These are phyloP conservation scores for Orchesella flavescens DNA, from an alignment of 2,888 invertebrate species.

Conservation along the genomic window DNA sequence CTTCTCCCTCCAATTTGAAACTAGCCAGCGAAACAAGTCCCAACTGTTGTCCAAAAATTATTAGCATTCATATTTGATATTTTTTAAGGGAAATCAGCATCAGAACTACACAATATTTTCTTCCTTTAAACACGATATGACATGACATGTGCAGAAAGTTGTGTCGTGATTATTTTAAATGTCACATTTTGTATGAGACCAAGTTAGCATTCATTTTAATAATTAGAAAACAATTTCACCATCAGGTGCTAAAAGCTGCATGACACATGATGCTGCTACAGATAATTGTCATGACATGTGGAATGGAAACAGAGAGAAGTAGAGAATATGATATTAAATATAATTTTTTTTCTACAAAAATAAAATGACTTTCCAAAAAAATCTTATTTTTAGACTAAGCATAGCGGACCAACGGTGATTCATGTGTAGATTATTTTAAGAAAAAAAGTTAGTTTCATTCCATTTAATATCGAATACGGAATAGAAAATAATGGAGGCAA, in stretches of 20 bases:
- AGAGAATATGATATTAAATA: not conserved
- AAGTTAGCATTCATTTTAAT: constrained; percentile 1
- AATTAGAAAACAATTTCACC: constrained; percentile 20
- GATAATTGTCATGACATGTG: constrained; percentile 49
- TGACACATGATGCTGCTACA: constrained; percentile 35
- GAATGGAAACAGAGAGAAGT: not conserved
- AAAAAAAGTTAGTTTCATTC: constrained; percentile 25
- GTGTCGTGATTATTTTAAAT: too few species aligned
- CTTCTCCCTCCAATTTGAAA: too few species aligned
- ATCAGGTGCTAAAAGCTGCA: not conserved
- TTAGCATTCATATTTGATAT: too few species aligned
- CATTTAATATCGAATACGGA: constrained; percentile 28
- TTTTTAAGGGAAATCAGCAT: too few species aligned
- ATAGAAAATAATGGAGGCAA: constrained; percentile 4
- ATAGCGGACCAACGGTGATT: too few species aligned
- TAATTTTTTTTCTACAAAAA: not conserved
- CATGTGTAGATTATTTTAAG: not conserved
- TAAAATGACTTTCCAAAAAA: not conserved
- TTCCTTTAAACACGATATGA: too few species aligned
- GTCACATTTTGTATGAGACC: too few species aligned
- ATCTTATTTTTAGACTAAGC: too few species aligned
- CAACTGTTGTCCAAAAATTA: too few species aligned
- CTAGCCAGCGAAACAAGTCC: too few species aligned
- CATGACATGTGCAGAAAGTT: too few species aligned
- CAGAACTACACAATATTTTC: too few species aligned